Evolutionary conservation across 2,113 vertebrate species (phyloP).

Genomic region (Spea multiplicata): DNA sequence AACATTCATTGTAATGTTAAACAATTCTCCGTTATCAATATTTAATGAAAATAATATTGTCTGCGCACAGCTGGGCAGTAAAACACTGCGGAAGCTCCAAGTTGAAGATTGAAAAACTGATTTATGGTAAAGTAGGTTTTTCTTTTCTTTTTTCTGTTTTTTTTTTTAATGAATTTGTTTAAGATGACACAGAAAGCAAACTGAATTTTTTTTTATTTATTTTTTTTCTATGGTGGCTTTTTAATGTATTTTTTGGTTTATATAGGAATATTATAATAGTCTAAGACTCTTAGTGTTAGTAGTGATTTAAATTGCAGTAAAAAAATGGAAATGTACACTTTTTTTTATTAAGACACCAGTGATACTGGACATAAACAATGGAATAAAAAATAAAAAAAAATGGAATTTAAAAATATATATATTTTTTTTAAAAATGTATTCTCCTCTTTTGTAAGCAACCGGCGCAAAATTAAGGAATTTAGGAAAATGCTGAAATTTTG

Average conservation of each 20-base stretch:
- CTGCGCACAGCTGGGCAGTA: background rate
- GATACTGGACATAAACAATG: no score
- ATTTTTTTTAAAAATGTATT: no score
- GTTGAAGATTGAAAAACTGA: conserved; percentile 15
- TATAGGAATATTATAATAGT: background rate
- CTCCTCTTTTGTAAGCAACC: no score
- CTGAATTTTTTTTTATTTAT: background rate
- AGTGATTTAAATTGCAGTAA: no score
- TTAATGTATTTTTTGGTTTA: background rate
- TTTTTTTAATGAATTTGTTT: background rate
- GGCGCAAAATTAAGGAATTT: no score
- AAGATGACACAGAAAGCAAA: background rate
- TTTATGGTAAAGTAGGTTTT: conserved; percentile 5
- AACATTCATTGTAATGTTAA: conserved; percentile 20
- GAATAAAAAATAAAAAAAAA: no score
- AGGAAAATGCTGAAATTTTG: no score
- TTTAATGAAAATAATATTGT: conserved; percentile 34
- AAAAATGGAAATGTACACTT: no score
- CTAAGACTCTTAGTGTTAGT: no score
- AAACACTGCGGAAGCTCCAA: background rate
- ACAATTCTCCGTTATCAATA: conserved; percentile 14
- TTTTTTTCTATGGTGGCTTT: background rate
- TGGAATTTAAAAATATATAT: no score
- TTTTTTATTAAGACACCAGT: no score
- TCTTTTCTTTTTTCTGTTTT: background rate